These are phyloP conservation scores for Alaudala cheleensis DNA, from an alignment of 2,113 vertebrate species.

Conservation along the genomic window DNA sequence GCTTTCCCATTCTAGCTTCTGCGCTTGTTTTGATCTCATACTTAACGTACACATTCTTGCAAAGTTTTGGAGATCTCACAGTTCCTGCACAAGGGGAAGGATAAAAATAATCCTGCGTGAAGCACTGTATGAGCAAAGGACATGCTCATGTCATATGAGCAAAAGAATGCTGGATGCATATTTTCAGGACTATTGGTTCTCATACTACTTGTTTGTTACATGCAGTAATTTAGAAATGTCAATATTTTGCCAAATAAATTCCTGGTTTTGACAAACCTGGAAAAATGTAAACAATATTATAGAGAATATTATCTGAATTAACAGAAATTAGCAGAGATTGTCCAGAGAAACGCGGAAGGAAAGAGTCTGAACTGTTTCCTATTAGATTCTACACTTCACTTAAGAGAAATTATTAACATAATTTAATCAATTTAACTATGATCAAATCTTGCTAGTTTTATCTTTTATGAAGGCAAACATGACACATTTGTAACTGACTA, in stretches of 20 bases:
- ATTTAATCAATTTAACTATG: constrained; percentile 3
- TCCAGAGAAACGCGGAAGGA: background rate
- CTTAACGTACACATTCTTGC: background rate
- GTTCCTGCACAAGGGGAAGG: background rate
- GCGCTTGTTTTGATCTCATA: background rate
- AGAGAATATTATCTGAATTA: background rate
- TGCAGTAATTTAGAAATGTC: background rate
- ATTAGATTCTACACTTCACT: background rate
- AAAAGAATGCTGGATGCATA: background rate
- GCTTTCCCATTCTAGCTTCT: background rate
- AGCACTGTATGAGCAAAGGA: background rate
- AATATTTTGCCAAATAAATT: background rate
- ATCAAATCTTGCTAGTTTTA: constrained; percentile 16
- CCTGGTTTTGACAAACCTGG: background rate
- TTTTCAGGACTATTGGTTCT: background rate
- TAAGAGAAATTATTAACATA: background rate
- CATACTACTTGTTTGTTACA: background rate
- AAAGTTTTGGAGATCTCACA: background rate
- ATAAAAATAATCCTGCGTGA: background rate
- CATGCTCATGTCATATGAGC: too few relatives aligned
- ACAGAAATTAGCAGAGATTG: background rate
- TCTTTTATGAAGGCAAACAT: background rate
- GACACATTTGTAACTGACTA: background rate
- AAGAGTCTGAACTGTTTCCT: background rate
- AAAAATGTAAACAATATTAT: background rate